These are phyloP conservation scores for Onychorhynchus coronatus DNA, from an alignment of 2,113 vertebrate species.

Conservation along the genomic window DNA sequence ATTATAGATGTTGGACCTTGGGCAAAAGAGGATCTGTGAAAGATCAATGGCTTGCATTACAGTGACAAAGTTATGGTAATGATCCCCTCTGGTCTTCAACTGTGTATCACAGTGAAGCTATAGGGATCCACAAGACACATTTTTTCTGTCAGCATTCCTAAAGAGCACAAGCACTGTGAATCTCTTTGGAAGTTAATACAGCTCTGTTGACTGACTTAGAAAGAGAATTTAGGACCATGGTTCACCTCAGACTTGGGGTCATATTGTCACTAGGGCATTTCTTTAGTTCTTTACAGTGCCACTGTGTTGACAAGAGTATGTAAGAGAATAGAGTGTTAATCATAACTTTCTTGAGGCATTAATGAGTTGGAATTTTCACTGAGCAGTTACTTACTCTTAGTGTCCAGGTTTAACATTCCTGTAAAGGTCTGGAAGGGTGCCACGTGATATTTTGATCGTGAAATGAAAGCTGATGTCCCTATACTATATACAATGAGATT, in stretches of 20 bases:
- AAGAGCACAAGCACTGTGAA: neutral
- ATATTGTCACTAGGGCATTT: neutral
- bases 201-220: neutral
- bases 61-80: neutral
- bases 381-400: neutral
- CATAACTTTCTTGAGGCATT: neutral
- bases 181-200: neutral
- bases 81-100: neutral
- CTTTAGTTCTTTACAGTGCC: neutral
- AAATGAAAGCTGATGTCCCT: neutral
- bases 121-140: neutral
- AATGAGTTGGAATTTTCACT: neutral
- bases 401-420: neutral
- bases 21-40: neutral
- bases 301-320: neutral
- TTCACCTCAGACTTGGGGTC: neutral
- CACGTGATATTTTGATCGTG: neutral
- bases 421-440: neutral
- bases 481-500: neutral
- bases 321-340: neutral
- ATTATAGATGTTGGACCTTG: neutral
- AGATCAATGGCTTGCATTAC: neutral
- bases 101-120: neutral
- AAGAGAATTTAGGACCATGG: neutral
- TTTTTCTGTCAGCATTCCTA: neutral